These are phyloP conservation scores for Drosophila pegasa DNA, from an alignment of 2,888 invertebrate species.

Conservation along the genomic window DNA sequence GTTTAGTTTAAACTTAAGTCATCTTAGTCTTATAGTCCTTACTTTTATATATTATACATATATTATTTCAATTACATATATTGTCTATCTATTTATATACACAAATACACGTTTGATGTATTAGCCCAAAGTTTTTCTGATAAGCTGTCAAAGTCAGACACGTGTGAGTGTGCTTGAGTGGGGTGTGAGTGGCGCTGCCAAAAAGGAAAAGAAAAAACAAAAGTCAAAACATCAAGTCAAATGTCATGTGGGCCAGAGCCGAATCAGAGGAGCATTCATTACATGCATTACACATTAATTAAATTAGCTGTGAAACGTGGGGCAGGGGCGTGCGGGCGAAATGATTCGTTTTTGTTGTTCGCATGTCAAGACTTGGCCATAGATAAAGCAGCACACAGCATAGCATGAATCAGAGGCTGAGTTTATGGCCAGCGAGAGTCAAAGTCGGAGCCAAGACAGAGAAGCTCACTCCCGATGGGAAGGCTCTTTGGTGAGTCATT, in stretches of 20 bases:
- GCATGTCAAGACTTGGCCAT: conserved; percentile 63
- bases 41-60: neutral
- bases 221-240: conserved; percentile 41
- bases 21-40: no score
- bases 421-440: conserved; percentile 34
- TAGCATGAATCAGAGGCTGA: conserved; percentile 59
- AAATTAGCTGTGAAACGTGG: conserved; percentile 62
- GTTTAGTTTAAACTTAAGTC: no score
- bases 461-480: conserved; percentile 12
- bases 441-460: conserved; percentile 15
- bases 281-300: conserved; percentile 67
- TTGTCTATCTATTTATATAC: neutral
- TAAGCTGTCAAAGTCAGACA: conserved; percentile 17
- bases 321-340: conserved; percentile 49
- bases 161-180: conserved; percentile 2
- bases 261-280: conserved; percentile 43
- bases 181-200: neutral
- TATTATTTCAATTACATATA: neutral
- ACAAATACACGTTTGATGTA: neutral
- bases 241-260: conserved; percentile 43
- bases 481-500: conserved; percentile 56
- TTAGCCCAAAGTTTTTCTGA: conserved; percentile 8
- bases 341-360: conserved; percentile 60
- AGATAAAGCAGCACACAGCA: conserved; percentile 43
- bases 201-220: neutral